These are phyloP conservation scores for Pluvianellus socialis DNA, from an alignment of 2,113 vertebrate genomes.

Conservation along the genomic window DNA sequence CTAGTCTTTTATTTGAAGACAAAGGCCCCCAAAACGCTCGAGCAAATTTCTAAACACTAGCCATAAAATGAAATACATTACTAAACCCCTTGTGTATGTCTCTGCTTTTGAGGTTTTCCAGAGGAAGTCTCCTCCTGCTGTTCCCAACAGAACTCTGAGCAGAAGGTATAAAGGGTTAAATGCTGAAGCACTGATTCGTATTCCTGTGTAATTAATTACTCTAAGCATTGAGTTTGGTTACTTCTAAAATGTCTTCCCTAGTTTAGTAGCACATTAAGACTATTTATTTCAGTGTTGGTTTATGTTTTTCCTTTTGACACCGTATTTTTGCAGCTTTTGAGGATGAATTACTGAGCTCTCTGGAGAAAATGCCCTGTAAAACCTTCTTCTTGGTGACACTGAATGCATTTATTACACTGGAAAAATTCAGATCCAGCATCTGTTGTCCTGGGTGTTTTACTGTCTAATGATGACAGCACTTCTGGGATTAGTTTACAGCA, in stretches of 20 bases:
- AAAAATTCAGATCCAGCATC: slow-evolving; percentile 51
- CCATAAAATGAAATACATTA: background rate
- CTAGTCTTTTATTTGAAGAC: background rate
- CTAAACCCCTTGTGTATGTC: background rate
- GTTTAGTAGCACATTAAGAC: background rate
- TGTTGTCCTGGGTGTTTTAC: slow-evolving; percentile 31
- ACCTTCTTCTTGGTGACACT: background rate
- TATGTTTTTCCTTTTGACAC: background rate
- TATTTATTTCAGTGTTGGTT: background rate
- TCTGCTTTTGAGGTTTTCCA: background rate
- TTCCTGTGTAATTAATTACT: background rate
- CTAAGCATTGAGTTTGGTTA: background rate
- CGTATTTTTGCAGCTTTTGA: background rate
- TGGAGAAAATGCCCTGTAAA: slow-evolving; percentile 10
- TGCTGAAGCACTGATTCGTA: background rate
- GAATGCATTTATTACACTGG: slow-evolving; percentile 9
- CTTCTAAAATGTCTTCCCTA: background rate
- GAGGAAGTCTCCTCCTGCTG: background rate
- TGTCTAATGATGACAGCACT: background rate
- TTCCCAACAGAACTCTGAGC: background rate
- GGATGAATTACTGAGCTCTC: slow-evolving; percentile 9
- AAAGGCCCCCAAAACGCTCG: background rate
- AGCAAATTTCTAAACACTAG: background rate
- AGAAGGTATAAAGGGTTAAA: background rate
- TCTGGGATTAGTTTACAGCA: background rate